These are phyloP conservation scores for Hofmannophila pseudospretella DNA, from an alignment of 2,888 invertebrate genomes.

Conservation along the genomic window DNA sequence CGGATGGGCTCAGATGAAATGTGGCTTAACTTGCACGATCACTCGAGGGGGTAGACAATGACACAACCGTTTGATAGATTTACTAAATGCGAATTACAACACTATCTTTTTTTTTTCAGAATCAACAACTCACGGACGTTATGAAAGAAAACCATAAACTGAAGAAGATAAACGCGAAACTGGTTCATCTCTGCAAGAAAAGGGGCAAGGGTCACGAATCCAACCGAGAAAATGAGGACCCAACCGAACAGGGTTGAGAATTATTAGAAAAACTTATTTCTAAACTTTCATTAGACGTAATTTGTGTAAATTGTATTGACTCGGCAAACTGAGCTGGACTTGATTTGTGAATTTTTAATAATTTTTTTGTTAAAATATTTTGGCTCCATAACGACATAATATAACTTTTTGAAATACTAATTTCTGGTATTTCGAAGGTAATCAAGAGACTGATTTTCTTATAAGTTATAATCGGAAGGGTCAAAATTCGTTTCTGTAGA, in stretches of 20 bases:
- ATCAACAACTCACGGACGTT: conserved; percentile 64
- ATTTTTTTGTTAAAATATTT: not conserved
- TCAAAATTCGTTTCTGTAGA: too few relatives aligned
- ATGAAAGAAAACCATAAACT: conserved; percentile 69
- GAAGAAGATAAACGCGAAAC: conserved; percentile 62
- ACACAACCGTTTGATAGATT: too few relatives aligned
- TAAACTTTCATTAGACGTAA: not conserved
- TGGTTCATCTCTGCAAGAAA: conserved; percentile 65
- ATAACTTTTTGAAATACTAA: too few relatives aligned
- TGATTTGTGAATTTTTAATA: conserved; percentile 2
- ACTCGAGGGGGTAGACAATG: too few relatives aligned
- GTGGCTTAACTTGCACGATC: too few relatives aligned
- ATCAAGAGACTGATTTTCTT: too few relatives aligned
- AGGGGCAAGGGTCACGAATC: conserved; percentile 46
- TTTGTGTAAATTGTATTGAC: not conserved
- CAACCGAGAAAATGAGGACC: conserved; percentile 55
- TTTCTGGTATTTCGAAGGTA: too few relatives aligned
- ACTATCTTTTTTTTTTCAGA: conserved; percentile 51
- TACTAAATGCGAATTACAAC: too few relatives aligned
- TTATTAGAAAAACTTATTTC: not conserved
- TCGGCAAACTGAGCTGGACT: conserved; percentile 14
- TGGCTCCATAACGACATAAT: too few relatives aligned
- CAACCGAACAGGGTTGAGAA: conserved; percentile 32
- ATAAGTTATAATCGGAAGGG: too few relatives aligned
- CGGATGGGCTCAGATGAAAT: too few relatives aligned